Percentiles rank a stretch among this genome's conserved stretches.
phyloP scores from a whole-genome alignment of 2,888 invertebrate species.

The Thereva nobilitata region DNA sequence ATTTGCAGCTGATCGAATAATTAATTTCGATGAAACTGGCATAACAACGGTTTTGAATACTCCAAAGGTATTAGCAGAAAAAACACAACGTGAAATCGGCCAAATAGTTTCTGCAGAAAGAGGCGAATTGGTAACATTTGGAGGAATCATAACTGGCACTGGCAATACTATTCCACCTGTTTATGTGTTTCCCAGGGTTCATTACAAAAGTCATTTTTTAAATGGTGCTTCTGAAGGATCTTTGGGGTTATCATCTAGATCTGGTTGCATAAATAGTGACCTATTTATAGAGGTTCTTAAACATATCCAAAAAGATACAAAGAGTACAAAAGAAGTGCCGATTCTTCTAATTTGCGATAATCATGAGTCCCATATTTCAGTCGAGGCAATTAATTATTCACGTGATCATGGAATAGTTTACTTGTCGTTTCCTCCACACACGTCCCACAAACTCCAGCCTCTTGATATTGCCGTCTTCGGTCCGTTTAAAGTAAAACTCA shows the following conservation, averaged over 20 bases:
- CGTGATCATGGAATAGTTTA: constrained; percentile 26
- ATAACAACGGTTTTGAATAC: constrained; percentile 17
- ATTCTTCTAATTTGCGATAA: constrained; percentile 33
- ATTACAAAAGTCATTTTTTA: constrained; percentile 9
- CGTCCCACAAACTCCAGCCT: constrained; percentile 28
- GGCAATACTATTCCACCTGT: constrained; percentile 33
- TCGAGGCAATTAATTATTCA: constrained; percentile 29
- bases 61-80: constrained; percentile 10
- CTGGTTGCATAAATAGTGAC: constrained; percentile 6
- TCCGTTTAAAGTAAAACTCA: constrained; percentile 11
- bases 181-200: constrained; percentile 5
- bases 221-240: constrained; percentile 26
- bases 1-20: constrained; percentile 21
- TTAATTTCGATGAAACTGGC: background rate
- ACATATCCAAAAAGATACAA: constrained; percentile 27
- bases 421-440: constrained; percentile 29
- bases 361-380: constrained; percentile 26
- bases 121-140: background rate
- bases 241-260: constrained; percentile 23
- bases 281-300: constrained; percentile 25
- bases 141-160: constrained; percentile 15
- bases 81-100: constrained; percentile 14
- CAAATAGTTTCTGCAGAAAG: constrained; percentile 18
- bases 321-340: constrained; percentile 20
- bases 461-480: constrained; percentile 17